Base-by-base conservation (phyloP, 2,797 vertebrate species). In the Tokudaia muenninki region DNA sequence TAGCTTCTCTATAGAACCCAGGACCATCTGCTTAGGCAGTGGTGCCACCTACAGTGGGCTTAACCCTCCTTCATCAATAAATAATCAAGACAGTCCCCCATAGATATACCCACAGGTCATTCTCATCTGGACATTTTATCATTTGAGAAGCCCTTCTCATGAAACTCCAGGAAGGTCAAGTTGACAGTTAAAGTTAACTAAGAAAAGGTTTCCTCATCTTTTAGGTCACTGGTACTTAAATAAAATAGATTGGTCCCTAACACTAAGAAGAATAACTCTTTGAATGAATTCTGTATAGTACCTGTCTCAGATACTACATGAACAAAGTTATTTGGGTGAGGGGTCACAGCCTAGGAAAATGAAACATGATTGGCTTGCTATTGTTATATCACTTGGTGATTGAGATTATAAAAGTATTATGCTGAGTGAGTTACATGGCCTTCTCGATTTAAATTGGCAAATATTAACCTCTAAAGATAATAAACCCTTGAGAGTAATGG, bases 381-480 rank as follows among this genome's bases (percentile, higher is more conserved):
- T 67, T 13, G 11, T 87, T 89, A 41, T 92, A 80, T 84, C 22
- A 70, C 70, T 91, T 87, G 89, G 61, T 95, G 80, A 92, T 52
- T 92, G 74, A 95, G 86, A 96, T 92, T 57, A 81, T 90, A 93
- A 97, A 92, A 97, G 55, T 77, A 90, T 94, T 95, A 90, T 78
- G 52, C 41, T 89, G 55, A 80, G 77, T 92, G n/a, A 91, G 44
- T 93, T 95, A 87, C 55, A 34, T 79, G 82, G 52, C 44, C 50
- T 92, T 90, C 78, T 86, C 84, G 44, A 12, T 88, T 88, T 93
- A 78, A 97, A 67, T 92, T 70, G 92, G 59, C 13, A 11, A 82
- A 90, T 26, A 78, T 86, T 97, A 94, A 97, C 89, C 83, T 95
- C 86, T 96, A 94, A 88, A 94, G 90, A 87, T 63, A 94, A 77